Percentiles rank a stretch among this genome's conserved stretches.
phyloP scores from a whole-genome alignment of 2,888 invertebrate species.

The Cerastis leucographa region DNA sequence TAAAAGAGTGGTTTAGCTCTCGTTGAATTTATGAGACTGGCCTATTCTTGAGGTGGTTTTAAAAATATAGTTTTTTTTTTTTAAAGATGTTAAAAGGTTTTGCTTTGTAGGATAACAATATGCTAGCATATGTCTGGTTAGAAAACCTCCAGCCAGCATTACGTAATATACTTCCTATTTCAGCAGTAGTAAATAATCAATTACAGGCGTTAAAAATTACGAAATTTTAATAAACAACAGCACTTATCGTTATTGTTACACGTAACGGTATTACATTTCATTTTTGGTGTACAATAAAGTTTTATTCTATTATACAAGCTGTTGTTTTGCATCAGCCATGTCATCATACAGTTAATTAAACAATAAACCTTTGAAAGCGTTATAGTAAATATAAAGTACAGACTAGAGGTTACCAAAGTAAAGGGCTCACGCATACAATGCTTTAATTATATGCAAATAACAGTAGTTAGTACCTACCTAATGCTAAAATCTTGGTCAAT shows the following conservation, averaged over 20 bases:
- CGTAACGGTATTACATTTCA: too few relatives aligned
- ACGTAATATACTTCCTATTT: background rate
- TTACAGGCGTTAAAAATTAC: background rate
- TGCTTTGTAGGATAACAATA: background rate
- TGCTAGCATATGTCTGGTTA: background rate
- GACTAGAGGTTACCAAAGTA: conserved; percentile 8
- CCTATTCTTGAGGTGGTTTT: background rate
- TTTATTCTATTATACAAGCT: too few relatives aligned
- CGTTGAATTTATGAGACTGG: too few relatives aligned
- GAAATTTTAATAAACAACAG: background rate
- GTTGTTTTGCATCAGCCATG: too few relatives aligned
- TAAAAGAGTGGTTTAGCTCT: background rate
- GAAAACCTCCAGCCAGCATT: background rate
- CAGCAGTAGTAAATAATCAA: background rate
- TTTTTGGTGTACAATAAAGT: too few relatives aligned
- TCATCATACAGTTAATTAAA: conserved; percentile 5
- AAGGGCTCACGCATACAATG: background rate
- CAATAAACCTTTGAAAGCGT: background rate
- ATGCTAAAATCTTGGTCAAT: too few relatives aligned
- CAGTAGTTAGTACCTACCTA: background rate
- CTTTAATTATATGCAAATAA: background rate
- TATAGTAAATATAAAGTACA: background rate
- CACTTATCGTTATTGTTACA: background rate
- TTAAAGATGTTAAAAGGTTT: background rate
- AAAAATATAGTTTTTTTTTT: background rate